Conservation (phyloP, 1,140 invertebrate genomes). For the Lepidurus couesii region DNA sequence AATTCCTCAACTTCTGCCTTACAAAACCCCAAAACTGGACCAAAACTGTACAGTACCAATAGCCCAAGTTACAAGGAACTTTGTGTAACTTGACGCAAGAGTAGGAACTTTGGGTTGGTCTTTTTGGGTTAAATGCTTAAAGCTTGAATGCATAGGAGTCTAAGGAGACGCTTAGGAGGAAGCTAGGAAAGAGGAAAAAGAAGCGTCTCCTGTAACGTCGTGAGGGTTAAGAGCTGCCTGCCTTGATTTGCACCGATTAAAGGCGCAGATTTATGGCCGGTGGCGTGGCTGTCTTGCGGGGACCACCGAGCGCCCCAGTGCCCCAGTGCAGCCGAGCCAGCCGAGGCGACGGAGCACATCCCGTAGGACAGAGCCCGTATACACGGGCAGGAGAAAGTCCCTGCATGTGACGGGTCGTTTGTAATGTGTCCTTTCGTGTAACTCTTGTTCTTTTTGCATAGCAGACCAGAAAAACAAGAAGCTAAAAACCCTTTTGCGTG, state of each 20-base stretch:
- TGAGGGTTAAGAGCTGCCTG: neutral
- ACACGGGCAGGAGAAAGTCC: neutral
- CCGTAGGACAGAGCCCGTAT: neutral
- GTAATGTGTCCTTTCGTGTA: neutral
- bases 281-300: neutral
- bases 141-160: no score
- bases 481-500: no score
- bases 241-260: slow-evolving; percentile 10
- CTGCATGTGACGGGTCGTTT: neutral
- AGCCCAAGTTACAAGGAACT: neutral
- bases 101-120: neutral
- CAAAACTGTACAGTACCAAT: neutral
- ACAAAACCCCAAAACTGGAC: neutral
- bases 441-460: neutral
- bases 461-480: neutral
- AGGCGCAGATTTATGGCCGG: neutral
- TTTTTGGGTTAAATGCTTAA: no score
- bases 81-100: neutral
- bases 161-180: no score
- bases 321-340: neutral
- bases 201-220: no score
- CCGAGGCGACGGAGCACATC: neutral
- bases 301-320: neutral
- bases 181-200: no score
- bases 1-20: neutral